These are phyloP conservation scores for Natator depressus DNA, from an alignment of 2,113 vertebrate species.

Conservation along the genomic window DNA sequence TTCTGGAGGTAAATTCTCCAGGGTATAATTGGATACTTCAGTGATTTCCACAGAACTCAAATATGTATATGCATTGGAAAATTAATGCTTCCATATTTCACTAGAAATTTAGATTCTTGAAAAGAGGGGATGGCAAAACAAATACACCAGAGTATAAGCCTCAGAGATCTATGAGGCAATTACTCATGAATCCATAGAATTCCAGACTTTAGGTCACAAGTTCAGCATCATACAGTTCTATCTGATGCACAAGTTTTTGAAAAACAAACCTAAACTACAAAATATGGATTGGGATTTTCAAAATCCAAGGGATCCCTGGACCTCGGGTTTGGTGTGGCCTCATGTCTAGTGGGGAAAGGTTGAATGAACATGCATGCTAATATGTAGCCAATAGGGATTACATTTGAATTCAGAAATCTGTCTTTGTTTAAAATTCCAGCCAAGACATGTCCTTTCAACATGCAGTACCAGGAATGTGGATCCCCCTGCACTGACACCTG, in stretches of 20 bases:
- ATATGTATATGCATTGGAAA: background rate
- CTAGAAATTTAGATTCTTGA: background rate
- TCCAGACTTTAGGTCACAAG: background rate
- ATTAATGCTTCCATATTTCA: background rate
- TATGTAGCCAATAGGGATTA: background rate
- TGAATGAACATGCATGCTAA: background rate
- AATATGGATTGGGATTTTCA: background rate
- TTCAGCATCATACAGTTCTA: background rate
- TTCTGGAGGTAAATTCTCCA: background rate
- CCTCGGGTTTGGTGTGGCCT: background rate
- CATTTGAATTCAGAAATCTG: background rate
- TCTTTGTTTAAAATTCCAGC: conserved; percentile 72
- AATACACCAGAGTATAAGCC: background rate
- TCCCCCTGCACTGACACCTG: conserved; percentile 85
- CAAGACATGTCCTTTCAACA: conserved; percentile 79
- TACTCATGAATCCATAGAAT: background rate
- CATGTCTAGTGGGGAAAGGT: background rate
- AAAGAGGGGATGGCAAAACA: background rate
- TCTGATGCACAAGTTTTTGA: background rate
- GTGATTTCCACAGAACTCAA: background rate
- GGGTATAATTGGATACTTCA: background rate
- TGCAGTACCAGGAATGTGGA: conserved; percentile 85
- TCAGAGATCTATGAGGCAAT: background rate
- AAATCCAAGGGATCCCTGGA: background rate
- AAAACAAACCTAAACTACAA: background rate